These are phyloP conservation scores for Gavia stellata DNA, from an alignment of 2,113 vertebrate genomes.

Conservation along the genomic window DNA sequence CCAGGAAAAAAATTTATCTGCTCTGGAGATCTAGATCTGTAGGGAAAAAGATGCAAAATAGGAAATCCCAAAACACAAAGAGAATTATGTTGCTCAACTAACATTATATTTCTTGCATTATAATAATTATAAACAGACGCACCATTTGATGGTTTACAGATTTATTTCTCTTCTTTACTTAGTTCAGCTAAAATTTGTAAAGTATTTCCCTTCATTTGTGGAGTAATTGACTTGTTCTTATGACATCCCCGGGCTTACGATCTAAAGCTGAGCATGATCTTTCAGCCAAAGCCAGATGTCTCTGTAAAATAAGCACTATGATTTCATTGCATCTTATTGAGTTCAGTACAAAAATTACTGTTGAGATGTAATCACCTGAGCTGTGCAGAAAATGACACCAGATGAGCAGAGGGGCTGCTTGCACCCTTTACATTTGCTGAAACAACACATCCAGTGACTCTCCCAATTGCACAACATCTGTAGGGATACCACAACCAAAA, in stretches of 20 bases:
- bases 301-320: background rate
- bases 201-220: constrained; percentile 7
- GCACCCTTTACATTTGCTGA: background rate
- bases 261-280: background rate
- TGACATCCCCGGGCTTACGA: background rate
- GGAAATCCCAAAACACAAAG: constrained; percentile 52
- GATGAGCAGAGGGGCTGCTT: background rate
- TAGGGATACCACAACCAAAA: background rate
- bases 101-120: background rate
- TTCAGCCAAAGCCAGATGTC: background rate
- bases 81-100: constrained; percentile 37
- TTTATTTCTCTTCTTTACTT: background rate
- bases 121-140: constrained; percentile 33
- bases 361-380: background rate
- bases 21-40: constrained; percentile 6
- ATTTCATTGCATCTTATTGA: background rate
- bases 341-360: background rate
- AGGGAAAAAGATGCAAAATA: constrained; percentile 24
- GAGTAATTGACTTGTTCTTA: constrained; percentile 21
- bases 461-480: background rate
- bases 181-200: constrained; percentile 21
- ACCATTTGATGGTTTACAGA: constrained; percentile 8
- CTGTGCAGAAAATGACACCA: background rate
- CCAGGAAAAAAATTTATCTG: background rate
- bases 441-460: background rate